phyloP scores from a whole-genome alignment of 2,797 vertebrate species.

The Hoplostethus mediterraneus region DNA sequence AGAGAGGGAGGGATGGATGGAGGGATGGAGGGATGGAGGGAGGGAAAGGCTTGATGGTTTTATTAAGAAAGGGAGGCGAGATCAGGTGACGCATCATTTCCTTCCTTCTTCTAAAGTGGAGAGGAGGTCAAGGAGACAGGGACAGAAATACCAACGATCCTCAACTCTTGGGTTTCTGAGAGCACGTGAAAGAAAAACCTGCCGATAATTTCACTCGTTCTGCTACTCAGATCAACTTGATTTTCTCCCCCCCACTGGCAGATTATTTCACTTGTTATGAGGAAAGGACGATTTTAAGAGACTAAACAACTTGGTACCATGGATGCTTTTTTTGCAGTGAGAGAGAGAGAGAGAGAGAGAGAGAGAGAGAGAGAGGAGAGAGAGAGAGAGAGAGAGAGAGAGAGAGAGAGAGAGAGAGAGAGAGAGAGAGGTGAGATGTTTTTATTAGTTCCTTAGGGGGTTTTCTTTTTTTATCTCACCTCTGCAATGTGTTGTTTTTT shows the following conservation, averaged over 20 bases:
- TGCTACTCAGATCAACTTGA: constrained; percentile 6
- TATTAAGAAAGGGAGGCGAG: background rate
- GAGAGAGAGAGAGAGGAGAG: constrained; percentile 36
- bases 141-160: too few species aligned
- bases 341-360: constrained; percentile 42
- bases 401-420: constrained; percentile 21
- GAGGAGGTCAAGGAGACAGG: constrained; percentile 20
- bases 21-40: background rate
- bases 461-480: constrained; percentile 69
- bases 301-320: constrained; percentile 33
- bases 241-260: too few species aligned
- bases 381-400: background rate
- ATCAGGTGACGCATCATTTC: constrained; percentile 30
- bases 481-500: constrained; percentile 63
- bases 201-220: constrained; percentile 7
- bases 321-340: constrained; percentile 39
- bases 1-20: constrained; percentile 8
- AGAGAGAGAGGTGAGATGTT: constrained; percentile 68
- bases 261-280: too few species aligned
- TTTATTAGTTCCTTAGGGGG: constrained; percentile 70
- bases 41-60: background rate
- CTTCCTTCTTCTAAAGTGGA: constrained; percentile 17
- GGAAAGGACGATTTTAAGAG: too few species aligned
- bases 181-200: background rate
- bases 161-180: background rate